These are phyloP conservation scores for Tachycineta bicolor DNA, from an alignment of 2,113 vertebrate genomes.

Conservation along the genomic window DNA sequence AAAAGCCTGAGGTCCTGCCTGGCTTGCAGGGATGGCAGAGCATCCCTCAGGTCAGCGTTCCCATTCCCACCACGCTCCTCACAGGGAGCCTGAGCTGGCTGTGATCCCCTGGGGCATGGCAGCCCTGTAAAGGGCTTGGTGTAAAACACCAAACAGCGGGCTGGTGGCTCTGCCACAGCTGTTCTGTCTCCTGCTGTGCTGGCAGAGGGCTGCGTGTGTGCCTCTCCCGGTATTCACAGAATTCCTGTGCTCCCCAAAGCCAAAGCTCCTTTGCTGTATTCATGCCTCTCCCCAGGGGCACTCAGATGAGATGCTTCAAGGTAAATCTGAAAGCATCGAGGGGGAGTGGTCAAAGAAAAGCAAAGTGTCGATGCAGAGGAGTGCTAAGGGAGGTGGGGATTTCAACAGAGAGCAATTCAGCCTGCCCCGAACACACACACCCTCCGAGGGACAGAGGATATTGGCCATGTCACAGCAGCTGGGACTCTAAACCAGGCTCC, in stretches of 20 bases:
- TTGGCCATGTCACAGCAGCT: fast-evolving
- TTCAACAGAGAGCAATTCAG: not conserved
- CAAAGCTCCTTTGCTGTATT: not conserved
- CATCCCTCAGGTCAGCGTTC: fast-evolving
- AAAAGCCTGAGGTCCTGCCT: not conserved
- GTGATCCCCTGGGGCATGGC: fast-evolving
- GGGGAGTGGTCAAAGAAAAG: not conserved
- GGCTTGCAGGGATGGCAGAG: not conserved
- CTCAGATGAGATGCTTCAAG: not conserved
- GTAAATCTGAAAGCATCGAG: not conserved
- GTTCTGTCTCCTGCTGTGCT: not conserved
- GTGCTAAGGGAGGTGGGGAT: not conserved
- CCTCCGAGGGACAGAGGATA: not conserved
- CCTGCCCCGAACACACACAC: not conserved
- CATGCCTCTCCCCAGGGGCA: not conserved
- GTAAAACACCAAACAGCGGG: not conserved
- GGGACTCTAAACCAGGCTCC: fast-evolving
- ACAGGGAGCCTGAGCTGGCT: fast-evolving
- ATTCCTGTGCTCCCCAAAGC: not conserved
- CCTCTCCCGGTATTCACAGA: not conserved
- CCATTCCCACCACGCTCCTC: not conserved
- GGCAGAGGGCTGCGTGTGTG: not conserved
- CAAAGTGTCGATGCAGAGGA: not conserved
- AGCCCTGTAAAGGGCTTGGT: not conserved
- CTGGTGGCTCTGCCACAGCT: not conserved